phyloP scores from a whole-genome alignment of 2,113 vertebrate species.

The Casuarius casuarius region DNA sequence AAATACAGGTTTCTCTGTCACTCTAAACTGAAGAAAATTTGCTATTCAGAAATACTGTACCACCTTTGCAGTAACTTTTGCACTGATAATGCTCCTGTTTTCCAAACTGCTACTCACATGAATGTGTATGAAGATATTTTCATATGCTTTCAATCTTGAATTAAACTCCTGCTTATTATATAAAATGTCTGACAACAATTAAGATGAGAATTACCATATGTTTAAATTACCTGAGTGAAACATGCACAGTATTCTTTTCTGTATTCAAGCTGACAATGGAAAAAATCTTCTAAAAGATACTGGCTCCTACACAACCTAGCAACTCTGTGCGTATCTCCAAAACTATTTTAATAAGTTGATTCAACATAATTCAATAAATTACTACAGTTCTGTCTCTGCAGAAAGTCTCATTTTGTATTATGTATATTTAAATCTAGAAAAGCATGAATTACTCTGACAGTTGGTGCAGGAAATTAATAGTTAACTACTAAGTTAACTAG shows the following conservation, averaged over 20 bases:
- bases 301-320: not conserved
- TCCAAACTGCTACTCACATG: not conserved
- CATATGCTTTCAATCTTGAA: not conserved
- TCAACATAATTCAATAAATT: not conserved
- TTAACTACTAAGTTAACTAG: not conserved
- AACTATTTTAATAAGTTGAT: not conserved
- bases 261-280: not conserved
- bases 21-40: not conserved
- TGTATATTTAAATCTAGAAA: not conserved
- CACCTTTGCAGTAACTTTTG: not conserved
- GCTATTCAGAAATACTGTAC: not conserved
- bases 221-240: not conserved
- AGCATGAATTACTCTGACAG: not conserved
- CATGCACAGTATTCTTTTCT: not conserved
- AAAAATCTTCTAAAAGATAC: not conserved
- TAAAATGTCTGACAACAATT: not conserved
- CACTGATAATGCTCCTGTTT: not conserved
- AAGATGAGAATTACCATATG: not conserved
- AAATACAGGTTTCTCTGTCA: not conserved
- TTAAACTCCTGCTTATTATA: not conserved
- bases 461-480: not conserved
- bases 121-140: not conserved
- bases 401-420: not conserved
- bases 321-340: not conserved
- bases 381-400: not conserved